A percentile compares a stretch with the other conserved stretches of the same genome.
Conservation (phyloP, 2,888 invertebrate genomes). For the Lasioglossum leucozonium region DNA sequence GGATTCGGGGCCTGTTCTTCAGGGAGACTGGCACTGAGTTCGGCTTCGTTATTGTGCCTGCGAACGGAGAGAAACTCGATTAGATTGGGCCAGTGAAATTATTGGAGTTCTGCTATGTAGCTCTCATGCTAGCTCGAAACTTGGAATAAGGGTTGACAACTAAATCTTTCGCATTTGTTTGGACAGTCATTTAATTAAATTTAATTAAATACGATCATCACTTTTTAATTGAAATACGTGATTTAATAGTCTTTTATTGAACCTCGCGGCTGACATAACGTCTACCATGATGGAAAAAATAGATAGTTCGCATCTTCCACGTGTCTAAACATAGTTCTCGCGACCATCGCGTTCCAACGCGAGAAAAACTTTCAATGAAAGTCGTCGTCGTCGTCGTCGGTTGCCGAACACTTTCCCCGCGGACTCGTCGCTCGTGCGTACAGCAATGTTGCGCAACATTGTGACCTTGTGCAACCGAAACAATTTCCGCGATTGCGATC, state of each 20-base stretch:
- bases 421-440: background rate
- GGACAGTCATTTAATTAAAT: background rate
- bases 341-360: slow-evolving; percentile 20
- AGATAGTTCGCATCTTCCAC: background rate
- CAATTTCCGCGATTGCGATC: slow-evolving; percentile 65
- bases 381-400: slow-evolving; percentile 14
- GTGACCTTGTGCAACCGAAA: slow-evolving; percentile 62
- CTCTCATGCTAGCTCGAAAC: background rate
- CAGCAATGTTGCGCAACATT: slow-evolving; percentile 53
- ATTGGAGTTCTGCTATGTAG: no score
- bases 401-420: slow-evolving; percentile 48
- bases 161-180: background rate
- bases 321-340: background rate
- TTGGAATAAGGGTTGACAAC: background rate
- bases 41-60: slow-evolving; percentile 88
- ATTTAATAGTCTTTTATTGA: no score
- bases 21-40: slow-evolving; percentile 89
- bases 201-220: background rate
- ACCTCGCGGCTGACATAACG: background rate
- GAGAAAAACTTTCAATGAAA: slow-evolving; percentile 63
- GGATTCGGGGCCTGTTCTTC: slow-evolving; percentile 94
- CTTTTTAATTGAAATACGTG: no score
- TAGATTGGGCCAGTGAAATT: background rate
- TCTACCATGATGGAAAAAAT: background rate
- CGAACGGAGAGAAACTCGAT: slow-evolving; percentile 50